A percentile compares a stretch with the other conserved stretches of the same genome.
phyloP scores from a whole-genome alignment of 2,888 invertebrate species.

The Chymomyza procnemis region DNA sequence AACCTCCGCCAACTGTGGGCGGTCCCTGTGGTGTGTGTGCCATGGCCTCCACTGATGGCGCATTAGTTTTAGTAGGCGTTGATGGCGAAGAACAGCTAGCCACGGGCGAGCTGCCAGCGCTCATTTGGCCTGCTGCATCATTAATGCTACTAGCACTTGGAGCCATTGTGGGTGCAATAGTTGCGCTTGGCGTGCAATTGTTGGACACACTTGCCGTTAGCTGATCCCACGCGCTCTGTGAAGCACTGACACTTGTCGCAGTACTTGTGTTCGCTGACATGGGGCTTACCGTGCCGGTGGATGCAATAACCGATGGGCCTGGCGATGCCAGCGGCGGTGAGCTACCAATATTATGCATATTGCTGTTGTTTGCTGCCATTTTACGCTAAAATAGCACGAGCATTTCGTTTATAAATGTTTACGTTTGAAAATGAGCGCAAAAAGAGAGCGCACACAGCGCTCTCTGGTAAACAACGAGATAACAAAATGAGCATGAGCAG shows the following conservation, averaged over 20 bases:
- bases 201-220: constrained; percentile 74
- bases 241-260: constrained; percentile 49
- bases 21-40: constrained; percentile 78
- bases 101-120: constrained; percentile 71
- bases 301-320: constrained; percentile 69
- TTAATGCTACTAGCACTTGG: constrained; percentile 8
- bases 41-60: constrained; percentile 71
- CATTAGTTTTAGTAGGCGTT: constrained; percentile 75
- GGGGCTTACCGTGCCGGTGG: constrained; percentile 62
- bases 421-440: constrained; percentile 12
- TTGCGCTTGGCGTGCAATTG: constrained; percentile 45
- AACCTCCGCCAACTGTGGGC: constrained; percentile 69
- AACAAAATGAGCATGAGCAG: constrained; percentile 25
- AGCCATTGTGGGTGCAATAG: constrained; percentile 14
- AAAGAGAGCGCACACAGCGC: constrained; percentile 6
- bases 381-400: constrained; percentile 21
- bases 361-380: constrained; percentile 72
- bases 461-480: constrained; percentile 9
- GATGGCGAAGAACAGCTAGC: constrained; percentile 75
- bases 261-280: constrained; percentile 62
- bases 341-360: constrained; percentile 61
- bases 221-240: constrained; percentile 78
- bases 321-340: constrained; percentile 28
- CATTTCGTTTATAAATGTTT: constrained; percentile 24
- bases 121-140: constrained; percentile 36